Percentiles rank a stretch among this genome's conserved stretches.
These are phyloP conservation scores for Drosophila mercatorum DNA, from an alignment of 2,888 invertebrate species.

Conservation along the genomic window DNA sequence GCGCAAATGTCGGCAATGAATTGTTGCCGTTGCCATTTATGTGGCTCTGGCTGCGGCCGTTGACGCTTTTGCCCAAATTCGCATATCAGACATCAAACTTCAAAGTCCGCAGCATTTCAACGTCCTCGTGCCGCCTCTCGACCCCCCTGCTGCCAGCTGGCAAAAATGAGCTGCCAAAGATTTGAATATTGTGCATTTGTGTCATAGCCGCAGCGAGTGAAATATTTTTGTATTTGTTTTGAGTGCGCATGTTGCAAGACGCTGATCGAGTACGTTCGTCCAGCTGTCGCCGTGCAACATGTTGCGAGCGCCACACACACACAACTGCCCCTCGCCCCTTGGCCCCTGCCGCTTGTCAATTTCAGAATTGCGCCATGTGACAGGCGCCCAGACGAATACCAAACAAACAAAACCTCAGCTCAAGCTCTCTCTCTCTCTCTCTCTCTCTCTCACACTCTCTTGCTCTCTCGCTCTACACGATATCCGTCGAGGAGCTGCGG, in stretches of 20 bases:
- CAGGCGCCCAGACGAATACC: constrained; percentile 52
- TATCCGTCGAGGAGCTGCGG: constrained; percentile 15
- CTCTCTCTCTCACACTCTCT: neutral
- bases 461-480: neutral
- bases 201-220: constrained; percentile 56
- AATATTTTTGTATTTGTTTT: constrained; percentile 53
- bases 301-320: constrained; percentile 43
- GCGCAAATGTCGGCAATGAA: constrained; percentile 43
- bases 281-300: constrained; percentile 49
- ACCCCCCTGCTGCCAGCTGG: constrained; percentile 38
- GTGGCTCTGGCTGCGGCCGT: constrained; percentile 45
- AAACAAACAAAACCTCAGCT: constrained; percentile 33
- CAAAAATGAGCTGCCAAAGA: constrained; percentile 64
- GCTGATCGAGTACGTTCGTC: neutral
- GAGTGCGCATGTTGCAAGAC: constrained; percentile 55
- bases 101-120: constrained; percentile 74
- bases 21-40: constrained; percentile 58
- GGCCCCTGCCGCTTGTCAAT: constrained; percentile 37
- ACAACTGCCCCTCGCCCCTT: constrained; percentile 19
- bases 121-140: constrained; percentile 12
- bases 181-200: constrained; percentile 73
- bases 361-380: constrained; percentile 70
- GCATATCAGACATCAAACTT: constrained; percentile 74
- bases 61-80: constrained; percentile 76
- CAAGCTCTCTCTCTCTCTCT: constrained; percentile 8